A percentile compares a stretch with the other conserved stretches of the same genome.
Conservation (phyloP, 2,888 invertebrate genomes). For the Stenodema calcarata region DNA sequence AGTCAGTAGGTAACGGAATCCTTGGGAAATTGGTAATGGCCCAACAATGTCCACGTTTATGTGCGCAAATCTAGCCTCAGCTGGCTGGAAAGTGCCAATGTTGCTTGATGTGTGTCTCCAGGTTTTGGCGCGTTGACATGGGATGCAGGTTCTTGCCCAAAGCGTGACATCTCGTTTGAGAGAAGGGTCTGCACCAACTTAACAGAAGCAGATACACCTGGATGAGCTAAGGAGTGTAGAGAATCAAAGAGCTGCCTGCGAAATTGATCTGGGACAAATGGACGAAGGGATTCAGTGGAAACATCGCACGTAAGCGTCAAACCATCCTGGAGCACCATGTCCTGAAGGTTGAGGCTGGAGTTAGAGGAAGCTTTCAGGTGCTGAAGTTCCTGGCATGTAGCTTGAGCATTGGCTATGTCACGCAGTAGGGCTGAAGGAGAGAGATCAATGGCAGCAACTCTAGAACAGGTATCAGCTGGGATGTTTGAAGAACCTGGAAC, state of each 20-base stretch:
- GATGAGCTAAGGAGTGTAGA: constrained; percentile 20
- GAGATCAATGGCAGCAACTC: background rate
- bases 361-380: background rate
- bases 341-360: background rate
- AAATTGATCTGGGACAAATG: background rate
- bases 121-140: constrained; percentile 1
- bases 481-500: constrained; percentile 20
- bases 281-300: background rate
- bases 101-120: background rate
- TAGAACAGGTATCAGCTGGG: constrained; percentile 9
- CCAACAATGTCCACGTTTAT: constrained; percentile 16
- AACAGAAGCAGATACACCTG: constrained; percentile 17
- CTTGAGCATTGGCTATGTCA: background rate
- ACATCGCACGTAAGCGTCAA: background rate
- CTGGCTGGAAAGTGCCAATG: background rate
- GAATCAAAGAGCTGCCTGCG: background rate
- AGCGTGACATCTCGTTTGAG: background rate
- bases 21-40: background rate
- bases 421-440: background rate
- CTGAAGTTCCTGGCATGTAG: background rate
- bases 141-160: constrained; percentile 14
- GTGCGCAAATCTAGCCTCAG: background rate
- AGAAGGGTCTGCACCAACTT: background rate
- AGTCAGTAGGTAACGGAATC: constrained; percentile 60
- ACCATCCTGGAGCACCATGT: background rate